Percentiles rank a stretch among this genome's conserved stretches.
phyloP scores from a whole-genome alignment of 2,888 invertebrate genomes.

The Drosophila basisetae region DNA sequence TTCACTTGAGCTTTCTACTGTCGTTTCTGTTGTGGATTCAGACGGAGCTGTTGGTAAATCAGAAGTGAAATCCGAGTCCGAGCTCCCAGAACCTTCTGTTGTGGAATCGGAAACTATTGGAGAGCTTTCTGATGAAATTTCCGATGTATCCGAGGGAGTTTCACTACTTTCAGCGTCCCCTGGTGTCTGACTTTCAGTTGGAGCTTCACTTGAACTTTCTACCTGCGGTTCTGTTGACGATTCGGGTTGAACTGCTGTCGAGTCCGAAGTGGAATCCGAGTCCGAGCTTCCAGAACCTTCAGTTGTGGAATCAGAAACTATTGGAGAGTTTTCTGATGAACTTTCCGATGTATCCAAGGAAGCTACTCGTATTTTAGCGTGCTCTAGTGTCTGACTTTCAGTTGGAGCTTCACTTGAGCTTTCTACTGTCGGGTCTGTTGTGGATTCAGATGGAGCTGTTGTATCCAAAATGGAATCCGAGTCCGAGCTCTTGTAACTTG shows the following conservation, averaged over 20 bases:
- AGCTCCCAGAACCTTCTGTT: neutral
- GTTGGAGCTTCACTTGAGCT: neutral
- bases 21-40: neutral
- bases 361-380: fast-evolving
- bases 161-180: no score
- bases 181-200: no score
- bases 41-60: neutral
- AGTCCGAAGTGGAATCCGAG: no score
- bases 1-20: neutral
- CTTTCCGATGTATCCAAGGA: neutral
- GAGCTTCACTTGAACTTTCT: no score
- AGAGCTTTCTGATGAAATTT: no score
- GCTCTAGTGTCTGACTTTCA: neutral
- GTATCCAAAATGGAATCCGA: neutral
- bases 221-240: no score
- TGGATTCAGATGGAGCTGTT: neutral
- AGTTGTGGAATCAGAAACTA: neutral
- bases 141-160: no score
- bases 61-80: neutral
- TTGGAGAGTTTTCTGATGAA: neutral
- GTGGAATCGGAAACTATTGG: neutral
- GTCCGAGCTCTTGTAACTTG: no score
- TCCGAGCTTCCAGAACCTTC: no score
- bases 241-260: no score
- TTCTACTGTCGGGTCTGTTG: neutral